Evolutionary conservation across 1,140 invertebrate species (phyloP).

Genomic region (Arion vulgaris): DNA sequence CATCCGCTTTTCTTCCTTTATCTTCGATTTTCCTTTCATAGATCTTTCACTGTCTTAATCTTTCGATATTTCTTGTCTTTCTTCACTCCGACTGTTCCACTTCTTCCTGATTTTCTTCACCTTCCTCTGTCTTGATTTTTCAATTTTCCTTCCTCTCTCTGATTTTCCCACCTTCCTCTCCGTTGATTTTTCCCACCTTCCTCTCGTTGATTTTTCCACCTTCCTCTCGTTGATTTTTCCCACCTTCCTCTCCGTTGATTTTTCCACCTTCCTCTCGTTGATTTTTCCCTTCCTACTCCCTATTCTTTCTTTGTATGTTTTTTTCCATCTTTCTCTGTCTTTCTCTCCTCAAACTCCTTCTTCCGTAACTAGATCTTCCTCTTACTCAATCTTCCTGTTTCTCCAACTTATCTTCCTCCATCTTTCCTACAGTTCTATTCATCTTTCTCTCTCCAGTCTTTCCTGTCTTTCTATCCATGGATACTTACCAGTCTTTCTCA

Average conservation of each 20-base stretch:
- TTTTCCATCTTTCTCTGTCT: background rate
- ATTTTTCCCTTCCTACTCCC: background rate
- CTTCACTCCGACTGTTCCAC: background rate
- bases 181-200: background rate
- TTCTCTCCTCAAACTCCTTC: background rate
- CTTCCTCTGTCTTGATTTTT: background rate
- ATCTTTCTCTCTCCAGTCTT: background rate
- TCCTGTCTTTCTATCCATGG: background rate
- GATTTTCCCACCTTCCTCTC: background rate
- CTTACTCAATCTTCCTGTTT: background rate
- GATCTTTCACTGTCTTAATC: too few relatives aligned
- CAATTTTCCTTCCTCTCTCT: background rate
- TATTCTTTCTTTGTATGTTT: background rate
- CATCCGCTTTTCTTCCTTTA: too few relatives aligned
- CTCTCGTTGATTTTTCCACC: too few relatives aligned
- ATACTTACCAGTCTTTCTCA: too few relatives aligned
- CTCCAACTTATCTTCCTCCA: background rate
- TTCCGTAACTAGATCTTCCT: background rate
- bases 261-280: background rate
- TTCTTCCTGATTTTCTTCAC: background rate
- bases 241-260: background rate
- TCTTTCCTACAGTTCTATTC: background rate
- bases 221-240: too few relatives aligned
- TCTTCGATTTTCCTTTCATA: background rate
- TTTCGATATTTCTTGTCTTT: too few relatives aligned